Evolutionary conservation across 2,113 vertebrate genomes (phyloP).

Genomic region (Syngnathus floridae): DNA sequence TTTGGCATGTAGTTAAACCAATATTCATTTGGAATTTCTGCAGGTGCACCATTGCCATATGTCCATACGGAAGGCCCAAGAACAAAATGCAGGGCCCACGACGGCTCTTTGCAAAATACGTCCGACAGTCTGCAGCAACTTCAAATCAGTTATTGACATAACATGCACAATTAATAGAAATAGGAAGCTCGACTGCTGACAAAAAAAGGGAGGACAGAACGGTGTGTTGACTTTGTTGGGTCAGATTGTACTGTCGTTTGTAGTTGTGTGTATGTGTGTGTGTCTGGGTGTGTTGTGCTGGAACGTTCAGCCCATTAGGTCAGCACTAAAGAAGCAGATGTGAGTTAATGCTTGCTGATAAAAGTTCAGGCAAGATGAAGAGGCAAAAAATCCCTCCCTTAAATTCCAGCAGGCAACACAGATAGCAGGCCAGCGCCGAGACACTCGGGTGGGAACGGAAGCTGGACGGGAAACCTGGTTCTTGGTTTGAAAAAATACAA

Average conservation of each 20-base stretch:
- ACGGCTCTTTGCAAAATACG: too few species aligned
- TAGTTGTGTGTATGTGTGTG: background rate
- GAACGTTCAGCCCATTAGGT: constrained; percentile 6
- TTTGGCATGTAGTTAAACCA: background rate
- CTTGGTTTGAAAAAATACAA: background rate
- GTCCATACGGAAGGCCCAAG: background rate
- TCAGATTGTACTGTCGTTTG: constrained; percentile 14
- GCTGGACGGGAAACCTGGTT: background rate
- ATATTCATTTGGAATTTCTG: background rate
- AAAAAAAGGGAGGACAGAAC: constrained; percentile 6
- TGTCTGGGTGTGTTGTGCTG: constrained; percentile 1
- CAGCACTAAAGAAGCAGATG: constrained; percentile 11
- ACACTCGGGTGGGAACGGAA: background rate
- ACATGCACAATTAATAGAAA: background rate
- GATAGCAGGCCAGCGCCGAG: constrained; percentile 12
- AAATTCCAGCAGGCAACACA: constrained; percentile 29
- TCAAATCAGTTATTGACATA: background rate
- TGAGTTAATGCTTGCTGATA: constrained; percentile 22
- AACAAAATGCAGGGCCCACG: too few species aligned
- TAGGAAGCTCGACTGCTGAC: background rate
- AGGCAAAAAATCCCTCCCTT: constrained; percentile 28
- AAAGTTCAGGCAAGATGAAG: constrained; percentile 1
- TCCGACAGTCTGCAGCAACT: too few species aligned
- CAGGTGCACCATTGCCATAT: background rate
- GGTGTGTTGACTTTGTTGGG: constrained; percentile 5